These are phyloP conservation scores for Chaenodraco wilsoni DNA, from an alignment of 2,797 vertebrate species.

Conservation along the genomic window DNA sequence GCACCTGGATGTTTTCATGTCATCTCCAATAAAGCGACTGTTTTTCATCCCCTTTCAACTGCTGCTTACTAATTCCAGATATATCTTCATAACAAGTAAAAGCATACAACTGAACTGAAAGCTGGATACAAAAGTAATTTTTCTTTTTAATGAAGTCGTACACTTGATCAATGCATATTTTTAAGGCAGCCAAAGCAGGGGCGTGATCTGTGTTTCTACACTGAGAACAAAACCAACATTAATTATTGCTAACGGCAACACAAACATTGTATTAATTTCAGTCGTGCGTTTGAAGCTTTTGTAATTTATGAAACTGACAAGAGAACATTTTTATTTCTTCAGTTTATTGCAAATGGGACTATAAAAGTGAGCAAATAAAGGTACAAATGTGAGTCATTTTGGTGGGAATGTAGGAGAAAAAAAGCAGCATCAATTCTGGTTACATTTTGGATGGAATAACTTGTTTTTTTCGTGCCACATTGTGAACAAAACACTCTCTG, in stretches of 20 bases:
- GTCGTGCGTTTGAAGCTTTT: neutral
- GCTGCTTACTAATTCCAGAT: neutral
- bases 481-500: neutral
- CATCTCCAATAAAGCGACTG: neutral
- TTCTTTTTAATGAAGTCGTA: neutral
- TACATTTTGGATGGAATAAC: neutral
- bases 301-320: constrained; percentile 21
- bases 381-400: constrained; percentile 16
- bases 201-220: neutral
- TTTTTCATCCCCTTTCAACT: neutral
- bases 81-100: neutral
- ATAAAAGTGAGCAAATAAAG: constrained; percentile 51
- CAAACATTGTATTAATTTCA: neutral
- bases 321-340: neutral
- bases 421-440: constrained; percentile 5
- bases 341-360: constrained; percentile 77
- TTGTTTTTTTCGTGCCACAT: constrained; percentile 19
- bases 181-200: neutral
- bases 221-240: neutral
- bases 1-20: neutral
- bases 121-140: neutral
- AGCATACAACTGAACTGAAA: neutral
- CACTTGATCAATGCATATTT: neutral
- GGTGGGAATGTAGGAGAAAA: constrained; percentile 25
- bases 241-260: neutral